Base-by-base conservation (phyloP, 2,888 invertebrate species). In the Troides oblongomaculatus region DNA sequence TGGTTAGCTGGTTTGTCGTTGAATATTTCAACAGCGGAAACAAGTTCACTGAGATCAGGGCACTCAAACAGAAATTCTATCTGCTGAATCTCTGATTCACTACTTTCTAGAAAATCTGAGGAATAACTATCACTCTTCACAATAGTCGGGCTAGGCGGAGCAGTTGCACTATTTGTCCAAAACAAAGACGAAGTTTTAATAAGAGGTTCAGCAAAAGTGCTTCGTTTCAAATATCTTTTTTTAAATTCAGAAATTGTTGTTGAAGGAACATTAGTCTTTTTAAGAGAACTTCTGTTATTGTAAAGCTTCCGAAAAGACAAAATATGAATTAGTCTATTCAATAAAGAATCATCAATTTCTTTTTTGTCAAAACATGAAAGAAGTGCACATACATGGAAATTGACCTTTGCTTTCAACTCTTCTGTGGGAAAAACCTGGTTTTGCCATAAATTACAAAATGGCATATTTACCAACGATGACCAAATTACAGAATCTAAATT, bases 41-140 rank as follows among this genome's bases (percentile, higher is more conserved):
- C 86, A 70, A 92, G 77, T 78, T 90, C 91, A 74, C 87, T 90
- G 59, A 92, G 83, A 75, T 91, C 91, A 10, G 91, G 88, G 73
- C 89, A 92, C 57, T 88, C 86, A 74, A 92, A 91, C 36, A 92
- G 79, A 68, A 82, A 81, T 72, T 82, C 85, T 0, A 89, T 80
- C 23, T 81, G 77, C 71, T 73, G 72, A 10, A 66, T 67, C 75
- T 86, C 86, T 12, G 80, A 71, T 64, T 84, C 81, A 2, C 74
- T 74, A 53, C 72, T 72, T 57, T 65, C 70, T n/a, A 75, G 70
- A 62, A 77, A 74, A 17, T 71, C 61, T 43, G 76, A 74, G 4
- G 79, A 80, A 53, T 73, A 73, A 67, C 84, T 81, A 70, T 81
- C 81, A 68, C 81, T 82, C 77, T 83, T 84, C 12, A 80, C 80